These are phyloP conservation scores for Eupithecia centaureata DNA, from an alignment of 2,888 invertebrate species.

Conservation along the genomic window DNA sequence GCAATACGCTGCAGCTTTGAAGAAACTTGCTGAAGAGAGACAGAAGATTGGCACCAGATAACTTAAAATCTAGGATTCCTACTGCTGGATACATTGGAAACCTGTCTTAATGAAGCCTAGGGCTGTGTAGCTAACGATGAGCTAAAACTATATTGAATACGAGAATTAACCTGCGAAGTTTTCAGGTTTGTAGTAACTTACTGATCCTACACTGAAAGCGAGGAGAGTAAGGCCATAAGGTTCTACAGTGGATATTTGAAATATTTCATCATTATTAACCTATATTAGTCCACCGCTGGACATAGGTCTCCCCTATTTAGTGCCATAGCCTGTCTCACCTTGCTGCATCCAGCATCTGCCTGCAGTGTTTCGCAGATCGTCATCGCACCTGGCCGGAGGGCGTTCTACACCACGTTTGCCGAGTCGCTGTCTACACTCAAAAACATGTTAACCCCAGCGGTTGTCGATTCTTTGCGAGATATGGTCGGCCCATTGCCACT, in stretches of 20 bases:
- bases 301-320: no score
- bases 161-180: background rate
- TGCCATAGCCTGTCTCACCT: no score
- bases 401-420: no score
- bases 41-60: conserved; percentile 57
- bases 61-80: background rate
- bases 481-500: no score
- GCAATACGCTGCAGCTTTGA: conserved; percentile 75
- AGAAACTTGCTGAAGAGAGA: conserved; percentile 70
- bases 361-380: no score
- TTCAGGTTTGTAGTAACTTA: background rate
- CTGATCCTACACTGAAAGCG: background rate
- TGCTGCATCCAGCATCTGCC: no score
- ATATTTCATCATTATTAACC: no score
- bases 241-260: background rate
- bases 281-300: no score
- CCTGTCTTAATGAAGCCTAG: background rate
- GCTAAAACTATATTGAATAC: background rate
- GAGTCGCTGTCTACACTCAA: no score
- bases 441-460: no score
- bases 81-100: background rate
- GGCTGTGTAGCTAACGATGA: background rate
- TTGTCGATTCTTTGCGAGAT: no score
- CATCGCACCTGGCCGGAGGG: no score
- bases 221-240: background rate